Base-by-base conservation (phyloP, 2,113 vertebrate species). In the Tychaedon coryphoeus region DNA sequence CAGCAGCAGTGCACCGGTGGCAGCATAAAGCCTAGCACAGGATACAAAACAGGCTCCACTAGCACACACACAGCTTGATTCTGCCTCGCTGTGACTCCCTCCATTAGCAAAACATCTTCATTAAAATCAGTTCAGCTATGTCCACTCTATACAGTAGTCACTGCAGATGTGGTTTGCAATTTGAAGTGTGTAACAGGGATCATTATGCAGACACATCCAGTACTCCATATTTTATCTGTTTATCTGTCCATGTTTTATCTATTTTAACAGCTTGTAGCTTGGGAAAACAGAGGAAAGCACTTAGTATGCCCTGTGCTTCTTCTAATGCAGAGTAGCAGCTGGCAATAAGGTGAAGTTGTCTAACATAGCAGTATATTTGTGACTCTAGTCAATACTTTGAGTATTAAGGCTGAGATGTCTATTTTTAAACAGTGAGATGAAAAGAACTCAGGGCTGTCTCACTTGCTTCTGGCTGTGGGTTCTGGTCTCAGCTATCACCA, bases 351-450 rank as follows among this genome's bases (percentile, higher is more conserved):
- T 90, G 60, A 80, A 87, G 91, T 86, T 93, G 66, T 96, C 94
- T 90, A 86, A 94, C 58, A 48, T 17, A 91, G 86, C 33, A 65
- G 42, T 91, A 8, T 88, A 64, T 93, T 94, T 95, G 79, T 94
- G 94, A 74, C 54, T 95, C 45, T 19, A 83, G 66, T 83, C 50
- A 76, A 34, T 62, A 51, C 67, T 90, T 93, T 83, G 56, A 85
- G 48, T 47, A 56, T 79, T 93, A 77, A 77, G 67, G 28, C 75
- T 70, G 57, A 8, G 5, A 73, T 66, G 54, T 66, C 78, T 95
- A 94, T 96, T 96, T 97, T 95, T 93, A 93, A 95, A 60, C 18
- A 74, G 78, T 38, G 60, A 88, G 74, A 93, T 83, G 64, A 96
- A 88, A 95, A 79, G 85, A 90, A 76, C 34, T 64, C 58, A 62